phyloP scores from a whole-genome alignment of 1,140 invertebrate genomes.

The Bombyx mandarina region DNA sequence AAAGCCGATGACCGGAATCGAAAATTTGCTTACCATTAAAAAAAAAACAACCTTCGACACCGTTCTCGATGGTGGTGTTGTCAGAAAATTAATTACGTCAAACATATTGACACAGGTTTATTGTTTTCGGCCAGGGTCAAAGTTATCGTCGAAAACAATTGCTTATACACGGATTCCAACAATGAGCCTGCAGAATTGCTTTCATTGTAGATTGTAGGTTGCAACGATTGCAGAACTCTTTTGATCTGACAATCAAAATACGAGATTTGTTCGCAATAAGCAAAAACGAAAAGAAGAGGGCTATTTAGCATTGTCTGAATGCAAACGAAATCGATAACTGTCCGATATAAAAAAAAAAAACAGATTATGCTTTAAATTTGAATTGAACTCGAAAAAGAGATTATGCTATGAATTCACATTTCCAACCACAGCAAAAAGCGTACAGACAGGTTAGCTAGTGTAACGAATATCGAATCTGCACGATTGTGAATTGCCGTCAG shows the following conservation, averaged over 20 bases:
- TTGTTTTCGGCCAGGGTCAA: slow-evolving; percentile 4
- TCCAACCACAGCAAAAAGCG: background rate
- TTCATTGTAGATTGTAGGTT: too few species aligned
- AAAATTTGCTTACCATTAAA: slow-evolving; percentile 9
- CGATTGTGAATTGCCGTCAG: too few species aligned
- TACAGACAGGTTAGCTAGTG: too few species aligned
- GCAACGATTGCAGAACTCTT: background rate
- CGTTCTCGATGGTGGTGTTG: slow-evolving; percentile 1
- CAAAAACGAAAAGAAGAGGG: slow-evolving; percentile 4
- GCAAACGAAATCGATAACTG: slow-evolving; percentile 27
- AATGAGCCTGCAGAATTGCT: too few species aligned
- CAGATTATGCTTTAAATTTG: slow-evolving; percentile 4
- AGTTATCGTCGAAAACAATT: too few species aligned
- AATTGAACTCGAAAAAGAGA: slow-evolving; percentile 22
- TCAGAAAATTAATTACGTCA: background rate
- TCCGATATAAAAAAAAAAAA: slow-evolving; percentile 19
- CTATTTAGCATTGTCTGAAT: slow-evolving; percentile 18
- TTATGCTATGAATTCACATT: background rate
- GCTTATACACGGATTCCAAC: too few species aligned
- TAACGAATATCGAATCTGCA: too few species aligned
- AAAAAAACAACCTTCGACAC: slow-evolving; percentile 3
- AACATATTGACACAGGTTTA: background rate
- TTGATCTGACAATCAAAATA: slow-evolving; percentile 8
- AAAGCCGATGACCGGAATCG: slow-evolving; percentile 18
- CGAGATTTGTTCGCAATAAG: slow-evolving; percentile 11